Percentiles rank a stretch among this genome's conserved stretches.
Evolutionary conservation across 1,140 invertebrate species (phyloP).

Genomic region (Zaprionus inermis): DNA sequence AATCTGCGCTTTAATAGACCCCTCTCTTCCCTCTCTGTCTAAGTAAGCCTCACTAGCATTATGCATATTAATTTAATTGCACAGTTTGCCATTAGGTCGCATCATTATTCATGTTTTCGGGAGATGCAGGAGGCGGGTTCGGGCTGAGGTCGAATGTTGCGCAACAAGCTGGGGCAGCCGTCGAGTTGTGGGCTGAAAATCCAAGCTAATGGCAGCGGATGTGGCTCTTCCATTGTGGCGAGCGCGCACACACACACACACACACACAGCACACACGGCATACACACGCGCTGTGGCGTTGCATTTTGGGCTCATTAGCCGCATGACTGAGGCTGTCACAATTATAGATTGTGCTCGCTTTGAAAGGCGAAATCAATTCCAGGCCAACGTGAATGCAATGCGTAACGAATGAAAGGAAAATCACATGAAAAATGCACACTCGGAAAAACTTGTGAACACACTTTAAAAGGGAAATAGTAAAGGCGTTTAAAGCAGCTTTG

Average conservation of each 20-base stretch:
- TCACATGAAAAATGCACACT: too few relatives aligned
- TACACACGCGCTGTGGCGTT: constrained; percentile 7
- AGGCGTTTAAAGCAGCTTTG: background rate
- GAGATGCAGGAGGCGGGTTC: background rate
- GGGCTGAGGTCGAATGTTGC: constrained; percentile 36
- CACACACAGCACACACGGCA: background rate
- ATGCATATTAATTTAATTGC: constrained; percentile 74
- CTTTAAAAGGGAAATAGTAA: too few relatives aligned
- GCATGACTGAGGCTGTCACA: constrained; percentile 10
- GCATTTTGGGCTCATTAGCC: constrained; percentile 55
- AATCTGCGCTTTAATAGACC: constrained; percentile 8
- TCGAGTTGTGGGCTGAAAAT: constrained; percentile 31
- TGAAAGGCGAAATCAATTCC: constrained; percentile 27
- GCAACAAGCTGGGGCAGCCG: constrained; percentile 38
- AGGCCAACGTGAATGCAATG: constrained; percentile 22
- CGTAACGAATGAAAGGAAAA: constrained; percentile 10
- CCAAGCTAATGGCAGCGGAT: constrained; percentile 55
- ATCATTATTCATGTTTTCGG: constrained; percentile 67
- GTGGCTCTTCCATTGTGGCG: constrained; percentile 29
- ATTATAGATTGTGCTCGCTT: constrained; percentile 17
- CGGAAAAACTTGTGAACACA: too few relatives aligned
- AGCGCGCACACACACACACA: background rate
- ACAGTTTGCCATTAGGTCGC: constrained; percentile 47
- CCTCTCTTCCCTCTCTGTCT: background rate
- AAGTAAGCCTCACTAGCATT: constrained; percentile 19